A percentile compares a stretch with the other conserved stretches of the same genome.
These are phyloP conservation scores for Pangasius mekongensis DNA, from an alignment of 2,797 vertebrate genomes.

Conservation along the genomic window DNA sequence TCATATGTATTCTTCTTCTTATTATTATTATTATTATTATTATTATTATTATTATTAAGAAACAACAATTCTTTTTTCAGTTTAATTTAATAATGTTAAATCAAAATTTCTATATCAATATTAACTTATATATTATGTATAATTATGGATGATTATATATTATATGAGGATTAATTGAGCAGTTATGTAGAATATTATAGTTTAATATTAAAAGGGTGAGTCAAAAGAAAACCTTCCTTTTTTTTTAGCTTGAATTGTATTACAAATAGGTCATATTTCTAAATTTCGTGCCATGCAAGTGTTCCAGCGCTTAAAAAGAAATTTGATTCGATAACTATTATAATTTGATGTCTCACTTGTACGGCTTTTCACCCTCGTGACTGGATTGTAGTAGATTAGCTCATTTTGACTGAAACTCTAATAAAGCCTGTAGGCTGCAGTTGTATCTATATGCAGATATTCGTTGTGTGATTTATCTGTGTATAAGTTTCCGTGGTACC, in stretches of 20 bases:
- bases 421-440: background rate
- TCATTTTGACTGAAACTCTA: background rate
- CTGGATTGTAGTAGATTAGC: background rate
- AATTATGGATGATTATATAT: background rate
- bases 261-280: background rate
- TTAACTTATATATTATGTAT: too few relatives aligned
- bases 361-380: background rate
- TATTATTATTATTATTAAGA: background rate
- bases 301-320: background rate
- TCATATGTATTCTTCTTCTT: background rate
- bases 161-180: background rate
- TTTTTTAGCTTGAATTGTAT: background rate
- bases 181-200: background rate
- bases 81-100: background rate
- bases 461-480: constrained; percentile 24
- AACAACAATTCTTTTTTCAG: background rate
- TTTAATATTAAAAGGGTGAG: background rate
- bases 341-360: background rate
- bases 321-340: background rate
- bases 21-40: background rate
- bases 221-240: background rate
- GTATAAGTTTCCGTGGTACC: background rate
- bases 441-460: background rate
- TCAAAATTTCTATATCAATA: background rate
- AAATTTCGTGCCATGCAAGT: background rate